phyloP scores from a whole-genome alignment of 2,888 invertebrate species.

The Diploptera punctata region DNA sequence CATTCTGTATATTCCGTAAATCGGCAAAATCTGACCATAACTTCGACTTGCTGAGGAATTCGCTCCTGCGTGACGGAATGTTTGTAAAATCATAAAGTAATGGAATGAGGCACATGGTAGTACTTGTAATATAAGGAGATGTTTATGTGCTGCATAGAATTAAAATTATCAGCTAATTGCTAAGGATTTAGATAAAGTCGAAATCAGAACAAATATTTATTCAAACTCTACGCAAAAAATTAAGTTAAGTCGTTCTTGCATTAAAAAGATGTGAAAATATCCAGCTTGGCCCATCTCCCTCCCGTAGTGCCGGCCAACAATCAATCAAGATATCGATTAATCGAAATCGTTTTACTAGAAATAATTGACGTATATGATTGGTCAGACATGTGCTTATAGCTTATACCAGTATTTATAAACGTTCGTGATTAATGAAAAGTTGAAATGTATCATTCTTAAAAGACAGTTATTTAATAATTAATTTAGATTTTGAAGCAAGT shows the following conservation, averaged over 20 bases:
- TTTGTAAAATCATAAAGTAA: too few relatives aligned
- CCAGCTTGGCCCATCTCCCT: slow-evolving; percentile 10
- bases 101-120: too few relatives aligned
- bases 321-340: slow-evolving; percentile 32
- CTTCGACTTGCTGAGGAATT: too few relatives aligned
- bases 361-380: slow-evolving; percentile 27
- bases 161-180: too few relatives aligned
- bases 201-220: too few relatives aligned
- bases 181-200: too few relatives aligned
- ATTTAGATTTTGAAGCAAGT: neutral
- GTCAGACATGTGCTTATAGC: slow-evolving; percentile 13
- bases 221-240: too few relatives aligned
- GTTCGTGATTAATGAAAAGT: slow-evolving; percentile 11
- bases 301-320: slow-evolving; percentile 20
- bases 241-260: neutral
- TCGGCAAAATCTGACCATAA: too few relatives aligned
- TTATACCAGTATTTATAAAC: neutral
- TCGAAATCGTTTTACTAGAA: slow-evolving; percentile 30
- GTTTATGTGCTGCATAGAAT: too few relatives aligned
- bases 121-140: too few relatives aligned
- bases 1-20: too few relatives aligned
- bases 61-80: too few relatives aligned
- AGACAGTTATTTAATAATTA: neutral
- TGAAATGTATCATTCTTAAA: neutral
- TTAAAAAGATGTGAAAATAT: neutral